Base-by-base conservation (phyloP, 2,113 vertebrate species). In the Odontesthes bonariensis region DNA sequence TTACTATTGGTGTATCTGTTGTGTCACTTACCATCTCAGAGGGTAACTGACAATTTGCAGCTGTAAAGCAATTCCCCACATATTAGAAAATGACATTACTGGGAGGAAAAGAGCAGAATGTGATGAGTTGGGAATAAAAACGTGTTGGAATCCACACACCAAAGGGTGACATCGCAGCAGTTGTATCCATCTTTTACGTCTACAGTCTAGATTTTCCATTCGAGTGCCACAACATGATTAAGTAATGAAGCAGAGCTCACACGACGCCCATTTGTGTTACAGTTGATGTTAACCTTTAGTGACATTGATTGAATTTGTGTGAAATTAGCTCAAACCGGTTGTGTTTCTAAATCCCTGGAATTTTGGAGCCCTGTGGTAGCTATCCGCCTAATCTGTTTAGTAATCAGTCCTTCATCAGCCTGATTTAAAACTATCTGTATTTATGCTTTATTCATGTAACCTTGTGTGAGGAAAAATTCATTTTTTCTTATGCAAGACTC, bases 381-480 rank as follows among this genome's bases (percentile, higher is more conserved):
- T 63, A 14, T 20, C 44, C 6, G 5, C 1, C 71, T 52, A 27
- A 35, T 44, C 7, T 62, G 31, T 8, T 55, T 63, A 16, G 16
- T 74, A 52, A 73, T 70, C 63, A 23, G 46, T 54, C 61, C 49
- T 16, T 19, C 46, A 54, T 55, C 47, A n/a, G 35, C 27, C 23
- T 47, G 54, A n/a, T 49, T 33, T 73, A 57, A 56, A 52, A 51
- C 64, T 55, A 53, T 69, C 70, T 67, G n/a, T 17, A 38, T 68
- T 62, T 69, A 31, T 58, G 61, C 32, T 51, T 73, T 65, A 46
- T 54, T 73, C 10, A 32, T 76, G 27, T 33, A 60, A 70, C 66
- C 44, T 77, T 55, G 46, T 58, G 69, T 33, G 47, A 57, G 51
- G 49, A 74, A 53, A 65, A 75, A 81, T 42, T 23, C 10, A 13